These are phyloP conservation scores for Pterophyllum scalare DNA, from an alignment of 2,113 vertebrate species.

Conservation along the genomic window DNA sequence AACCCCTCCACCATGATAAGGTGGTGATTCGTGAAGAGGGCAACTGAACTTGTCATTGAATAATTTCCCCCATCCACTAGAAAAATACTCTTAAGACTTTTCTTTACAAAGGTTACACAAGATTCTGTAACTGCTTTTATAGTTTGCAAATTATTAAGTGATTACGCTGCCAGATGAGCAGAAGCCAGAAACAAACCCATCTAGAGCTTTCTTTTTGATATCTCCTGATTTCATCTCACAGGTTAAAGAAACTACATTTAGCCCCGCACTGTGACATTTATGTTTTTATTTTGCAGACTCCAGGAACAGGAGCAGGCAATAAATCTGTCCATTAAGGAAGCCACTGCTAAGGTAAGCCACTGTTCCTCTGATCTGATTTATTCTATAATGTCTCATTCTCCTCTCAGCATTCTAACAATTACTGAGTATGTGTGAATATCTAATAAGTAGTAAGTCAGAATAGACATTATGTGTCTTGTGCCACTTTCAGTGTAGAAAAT, in stretches of 20 bases:
- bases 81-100: neutral
- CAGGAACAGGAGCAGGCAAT: conserved; percentile 85
- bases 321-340: conserved; percentile 85
- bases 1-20: too few relatives aligned
- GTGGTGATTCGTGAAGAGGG: too few relatives aligned
- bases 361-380: conserved; percentile 15
- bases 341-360: conserved; percentile 87
- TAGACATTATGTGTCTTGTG: conserved; percentile 31
- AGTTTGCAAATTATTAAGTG: neutral
- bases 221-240: neutral
- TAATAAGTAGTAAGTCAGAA: conserved; percentile 33
- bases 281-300: conserved; percentile 81
- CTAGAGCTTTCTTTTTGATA: neutral
- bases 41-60: neutral
- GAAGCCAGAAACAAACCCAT: neutral
- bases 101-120: neutral
- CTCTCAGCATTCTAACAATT: neutral
- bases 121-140: neutral
- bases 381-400: neutral
- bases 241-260: neutral
- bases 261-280: neutral
- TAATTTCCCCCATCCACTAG: neutral
- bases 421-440: conserved; percentile 47
- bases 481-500: conserved; percentile 23
- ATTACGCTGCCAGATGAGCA: neutral